Percentiles rank a stretch among this genome's conserved stretches.
These are phyloP conservation scores for Hoplodrina ambigua DNA, from an alignment of 2,888 invertebrate species.

Conservation along the genomic window DNA sequence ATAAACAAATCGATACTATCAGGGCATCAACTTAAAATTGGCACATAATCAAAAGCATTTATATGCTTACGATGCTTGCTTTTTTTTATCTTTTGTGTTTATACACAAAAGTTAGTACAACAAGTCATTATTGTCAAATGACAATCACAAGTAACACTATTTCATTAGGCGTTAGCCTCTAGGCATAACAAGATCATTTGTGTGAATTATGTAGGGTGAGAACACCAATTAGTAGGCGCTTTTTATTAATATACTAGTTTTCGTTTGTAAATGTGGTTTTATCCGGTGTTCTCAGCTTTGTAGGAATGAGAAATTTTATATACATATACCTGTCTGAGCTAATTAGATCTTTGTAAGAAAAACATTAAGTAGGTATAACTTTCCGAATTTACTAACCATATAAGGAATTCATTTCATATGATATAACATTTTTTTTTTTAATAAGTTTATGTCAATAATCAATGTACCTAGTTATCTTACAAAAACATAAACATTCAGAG, in stretches of 20 bases:
- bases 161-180: slow-evolving; percentile 52
- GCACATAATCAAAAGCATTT: neutral
- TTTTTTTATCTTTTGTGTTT: too few species aligned
- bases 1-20: neutral
- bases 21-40: neutral
- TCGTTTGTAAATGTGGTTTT: slow-evolving; percentile 1
- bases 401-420: too few species aligned
- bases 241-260: slow-evolving; percentile 12
- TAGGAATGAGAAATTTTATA: neutral
- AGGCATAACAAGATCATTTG: slow-evolving; percentile 45
- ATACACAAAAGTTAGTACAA: slow-evolving; percentile 8
- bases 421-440: too few species aligned
- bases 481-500: neutral
- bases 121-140: slow-evolving; percentile 34
- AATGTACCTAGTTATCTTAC: neutral
- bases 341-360: neutral
- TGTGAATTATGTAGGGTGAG: slow-evolving; percentile 24
- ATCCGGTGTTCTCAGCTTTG: neutral
- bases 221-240: slow-evolving; percentile 5
- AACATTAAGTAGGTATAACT: neutral
- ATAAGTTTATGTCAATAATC: neutral
- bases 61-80: too few species aligned
- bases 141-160: slow-evolving; percentile 44
- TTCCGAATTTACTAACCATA: neutral
- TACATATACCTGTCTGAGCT: neutral